Conservation (phyloP, 2,113 vertebrate genomes). For the Leucopsar rothschildi region DNA sequence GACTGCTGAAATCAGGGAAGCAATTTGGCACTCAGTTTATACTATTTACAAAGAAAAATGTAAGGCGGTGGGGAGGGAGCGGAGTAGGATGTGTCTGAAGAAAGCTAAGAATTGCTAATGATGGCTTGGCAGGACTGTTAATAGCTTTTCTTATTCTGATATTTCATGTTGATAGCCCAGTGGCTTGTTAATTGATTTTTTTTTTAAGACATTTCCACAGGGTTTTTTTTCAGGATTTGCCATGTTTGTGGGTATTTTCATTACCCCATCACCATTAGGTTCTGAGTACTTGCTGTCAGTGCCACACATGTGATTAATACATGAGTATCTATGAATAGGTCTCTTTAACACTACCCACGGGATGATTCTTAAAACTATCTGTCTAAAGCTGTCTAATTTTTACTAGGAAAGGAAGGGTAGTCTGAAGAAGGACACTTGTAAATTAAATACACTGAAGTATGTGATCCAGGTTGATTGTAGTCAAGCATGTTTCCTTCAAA, state of each 20-base stretch:
- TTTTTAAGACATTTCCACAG: not conserved
- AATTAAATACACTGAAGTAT: constrained; percentile 45
- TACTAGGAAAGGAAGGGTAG: constrained; percentile 39
- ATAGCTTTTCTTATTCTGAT: not conserved
- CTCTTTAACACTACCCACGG: constrained; percentile 63
- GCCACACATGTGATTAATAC: constrained; percentile 73
- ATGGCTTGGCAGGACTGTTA: not conserved
- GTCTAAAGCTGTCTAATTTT: constrained; percentile 48
- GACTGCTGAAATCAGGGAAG: not conserved
- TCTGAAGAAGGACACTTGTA: constrained; percentile 57
- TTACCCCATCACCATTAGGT: constrained; percentile 24
- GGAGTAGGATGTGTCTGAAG: not conserved
- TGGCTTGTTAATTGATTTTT: constrained; percentile 13
- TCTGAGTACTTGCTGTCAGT: constrained; percentile 56
- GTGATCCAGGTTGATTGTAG: not conserved
- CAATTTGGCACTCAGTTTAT: not conserved
- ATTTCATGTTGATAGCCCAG: not conserved
- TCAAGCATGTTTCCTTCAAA: not conserved
- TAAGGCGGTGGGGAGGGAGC: not conserved
- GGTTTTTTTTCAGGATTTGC: constrained; percentile 1
- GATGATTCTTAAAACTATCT: constrained; percentile 64
- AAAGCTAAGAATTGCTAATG: not conserved
- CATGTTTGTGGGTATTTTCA: constrained; percentile 13
- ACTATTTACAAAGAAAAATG: not conserved
- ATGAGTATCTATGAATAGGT: constrained; percentile 66